Evolutionary conservation across 2,888 invertebrate species (phyloP).

Genomic region (Cephalotes varians): DNA sequence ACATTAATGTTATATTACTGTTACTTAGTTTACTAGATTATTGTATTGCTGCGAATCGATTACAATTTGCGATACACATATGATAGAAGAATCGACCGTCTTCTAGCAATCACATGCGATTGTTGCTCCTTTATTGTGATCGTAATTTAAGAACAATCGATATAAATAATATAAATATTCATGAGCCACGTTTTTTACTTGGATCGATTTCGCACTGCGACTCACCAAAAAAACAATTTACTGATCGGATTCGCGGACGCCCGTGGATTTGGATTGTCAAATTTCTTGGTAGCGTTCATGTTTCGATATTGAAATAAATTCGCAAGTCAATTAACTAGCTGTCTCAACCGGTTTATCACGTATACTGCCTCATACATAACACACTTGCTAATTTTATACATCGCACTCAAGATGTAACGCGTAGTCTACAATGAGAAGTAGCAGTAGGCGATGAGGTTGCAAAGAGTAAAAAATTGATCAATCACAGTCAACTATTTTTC

Average conservation of each 20-base stretch:
- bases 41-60: too few relatives aligned
- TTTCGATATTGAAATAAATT: neutral
- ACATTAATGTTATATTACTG: too few relatives aligned
- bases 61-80: too few relatives aligned
- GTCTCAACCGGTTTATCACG: neutral
- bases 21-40: too few relatives aligned
- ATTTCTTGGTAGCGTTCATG: slow-evolving; percentile 89
- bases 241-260: slow-evolving; percentile 88
- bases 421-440: too few relatives aligned
- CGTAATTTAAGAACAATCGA: neutral
- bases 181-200: neutral
- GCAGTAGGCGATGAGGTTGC: too few relatives aligned
- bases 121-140: neutral
- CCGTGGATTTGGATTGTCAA: slow-evolving; percentile 89
- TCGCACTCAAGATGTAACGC: too few relatives aligned
- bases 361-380: neutral
- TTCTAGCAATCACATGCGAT: too few relatives aligned
- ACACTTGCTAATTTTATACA: too few relatives aligned
- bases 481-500: too few relatives aligned
- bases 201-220: neutral
- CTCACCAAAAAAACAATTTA: slow-evolving; percentile 89
- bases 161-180: neutral
- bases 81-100: too few relatives aligned
- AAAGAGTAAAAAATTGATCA: too few relatives aligned
- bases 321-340: neutral